These are phyloP conservation scores for Phalanger gymnotis DNA, from an alignment of 2,797 vertebrate species.

Conservation along the genomic window DNA sequence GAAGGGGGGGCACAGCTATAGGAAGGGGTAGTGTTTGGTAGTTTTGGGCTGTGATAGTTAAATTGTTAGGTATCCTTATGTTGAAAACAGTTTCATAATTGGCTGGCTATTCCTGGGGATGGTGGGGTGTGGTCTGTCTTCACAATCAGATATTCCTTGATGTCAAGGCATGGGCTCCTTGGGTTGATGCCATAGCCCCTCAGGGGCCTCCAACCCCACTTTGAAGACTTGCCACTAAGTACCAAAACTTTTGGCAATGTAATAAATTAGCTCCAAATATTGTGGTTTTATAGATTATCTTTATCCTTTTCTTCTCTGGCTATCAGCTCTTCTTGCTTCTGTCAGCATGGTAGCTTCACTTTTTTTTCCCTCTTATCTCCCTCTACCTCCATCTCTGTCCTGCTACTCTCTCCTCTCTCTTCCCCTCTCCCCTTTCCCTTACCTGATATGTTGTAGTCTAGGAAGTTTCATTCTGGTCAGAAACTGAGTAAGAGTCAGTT, in stretches of 20 bases:
- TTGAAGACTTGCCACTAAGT: not conserved
- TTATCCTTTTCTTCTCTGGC: not conserved
- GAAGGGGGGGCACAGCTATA: not conserved
- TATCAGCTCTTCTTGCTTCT: not conserved
- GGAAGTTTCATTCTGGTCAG: not conserved
- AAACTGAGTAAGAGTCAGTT: not conserved
- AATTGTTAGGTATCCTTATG: not conserved
- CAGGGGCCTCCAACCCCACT: not conserved
- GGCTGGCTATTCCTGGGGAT: not conserved
- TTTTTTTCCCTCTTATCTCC: not conserved
- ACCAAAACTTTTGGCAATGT: too few relatives aligned
- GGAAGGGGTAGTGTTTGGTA: not conserved
- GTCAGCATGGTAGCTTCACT: not conserved
- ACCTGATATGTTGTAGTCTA: not conserved
- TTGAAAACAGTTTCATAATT: not conserved
- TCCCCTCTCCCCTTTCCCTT: not conserved
- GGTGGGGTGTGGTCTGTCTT: not conserved
- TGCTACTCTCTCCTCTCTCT: not conserved
- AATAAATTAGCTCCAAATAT: not conserved
- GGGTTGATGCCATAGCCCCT: not conserved
- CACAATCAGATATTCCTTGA: not conserved
- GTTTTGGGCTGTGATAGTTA: not conserved
- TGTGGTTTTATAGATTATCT: not conserved
- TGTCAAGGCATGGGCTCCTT: not conserved
- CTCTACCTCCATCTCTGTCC: too few relatives aligned